phyloP scores from a whole-genome alignment of 2,797 vertebrate species.

The Malurus splendens region DNA sequence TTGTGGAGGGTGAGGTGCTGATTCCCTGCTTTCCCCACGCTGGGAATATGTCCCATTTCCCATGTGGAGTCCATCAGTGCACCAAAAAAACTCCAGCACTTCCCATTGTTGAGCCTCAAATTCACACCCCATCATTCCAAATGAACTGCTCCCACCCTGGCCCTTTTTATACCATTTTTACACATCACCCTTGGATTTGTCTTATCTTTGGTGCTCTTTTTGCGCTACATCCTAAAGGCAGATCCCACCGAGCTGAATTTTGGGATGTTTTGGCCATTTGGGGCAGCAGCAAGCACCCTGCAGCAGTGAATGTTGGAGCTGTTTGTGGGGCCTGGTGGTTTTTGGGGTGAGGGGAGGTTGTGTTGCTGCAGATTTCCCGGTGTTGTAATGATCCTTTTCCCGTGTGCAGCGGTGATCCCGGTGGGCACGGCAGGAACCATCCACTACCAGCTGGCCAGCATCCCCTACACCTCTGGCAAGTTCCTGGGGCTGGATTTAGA shows the following conservation, averaged over 20 bases:
- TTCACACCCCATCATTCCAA: neutral
- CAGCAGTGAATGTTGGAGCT: accelerated
- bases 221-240: accelerated
- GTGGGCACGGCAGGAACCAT: neutral
- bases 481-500: neutral
- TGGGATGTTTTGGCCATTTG: neutral
- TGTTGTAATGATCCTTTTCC: accelerated
- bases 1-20: neutral
- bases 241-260: neutral
- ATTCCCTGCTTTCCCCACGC: accelerated
- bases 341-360: accelerated
- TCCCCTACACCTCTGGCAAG: neutral
- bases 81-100: neutral
- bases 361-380: neutral
- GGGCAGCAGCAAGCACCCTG: accelerated
- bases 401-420: neutral
- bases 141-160: accelerated
- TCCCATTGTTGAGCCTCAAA: neutral
- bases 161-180: accelerated
- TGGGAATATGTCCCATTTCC: neutral
- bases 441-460: conserved; percentile 3
- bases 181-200: neutral
- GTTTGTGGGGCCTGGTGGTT: neutral
- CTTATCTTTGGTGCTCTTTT: neutral
- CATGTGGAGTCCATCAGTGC: accelerated